These are phyloP conservation scores for Eupithecia vulgata DNA, from an alignment of 2,888 invertebrate genomes.

Conservation along the genomic window DNA sequence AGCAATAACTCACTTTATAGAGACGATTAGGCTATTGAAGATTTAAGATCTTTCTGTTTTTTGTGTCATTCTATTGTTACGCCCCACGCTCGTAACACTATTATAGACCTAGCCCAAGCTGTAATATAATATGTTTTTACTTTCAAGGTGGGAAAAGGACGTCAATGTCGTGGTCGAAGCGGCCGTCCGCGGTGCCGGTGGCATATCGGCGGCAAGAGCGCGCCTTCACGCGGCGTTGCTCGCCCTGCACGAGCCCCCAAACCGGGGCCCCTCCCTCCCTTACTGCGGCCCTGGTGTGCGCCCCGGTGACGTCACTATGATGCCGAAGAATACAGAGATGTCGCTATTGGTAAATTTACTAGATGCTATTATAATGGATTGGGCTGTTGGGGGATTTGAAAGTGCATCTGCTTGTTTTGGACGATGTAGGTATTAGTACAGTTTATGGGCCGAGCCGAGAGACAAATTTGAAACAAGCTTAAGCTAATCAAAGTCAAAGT, in stretches of 20 bases:
- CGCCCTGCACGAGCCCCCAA: conserved; percentile 71
- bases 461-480: too few relatives aligned
- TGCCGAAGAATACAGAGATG: conserved; percentile 81
- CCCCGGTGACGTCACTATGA: conserved; percentile 81
- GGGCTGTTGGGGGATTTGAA: background rate
- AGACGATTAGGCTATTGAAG: background rate
- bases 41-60: background rate
- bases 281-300: conserved; percentile 84
- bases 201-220: conserved; percentile 72
- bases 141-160: conserved; percentile 76
- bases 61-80: too few relatives aligned
- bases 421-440: background rate
- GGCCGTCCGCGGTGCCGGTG: conserved; percentile 79
- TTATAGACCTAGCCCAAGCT: too few relatives aligned
- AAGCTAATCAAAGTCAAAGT: too few relatives aligned
- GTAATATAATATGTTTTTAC: background rate
- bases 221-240: conserved; percentile 74
- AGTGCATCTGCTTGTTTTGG: background rate
- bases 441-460: background rate
- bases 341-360: conserved; percentile 66
- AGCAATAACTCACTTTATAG: background rate
- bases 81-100: too few relatives aligned
- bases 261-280: conserved; percentile 82
- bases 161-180: conserved; percentile 84
- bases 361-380: background rate